Evolutionary conservation across 2,888 invertebrate species (phyloP), one percentile per base, ranked within the genome.

Genomic region (Neocrepidodera transversa): DNA sequence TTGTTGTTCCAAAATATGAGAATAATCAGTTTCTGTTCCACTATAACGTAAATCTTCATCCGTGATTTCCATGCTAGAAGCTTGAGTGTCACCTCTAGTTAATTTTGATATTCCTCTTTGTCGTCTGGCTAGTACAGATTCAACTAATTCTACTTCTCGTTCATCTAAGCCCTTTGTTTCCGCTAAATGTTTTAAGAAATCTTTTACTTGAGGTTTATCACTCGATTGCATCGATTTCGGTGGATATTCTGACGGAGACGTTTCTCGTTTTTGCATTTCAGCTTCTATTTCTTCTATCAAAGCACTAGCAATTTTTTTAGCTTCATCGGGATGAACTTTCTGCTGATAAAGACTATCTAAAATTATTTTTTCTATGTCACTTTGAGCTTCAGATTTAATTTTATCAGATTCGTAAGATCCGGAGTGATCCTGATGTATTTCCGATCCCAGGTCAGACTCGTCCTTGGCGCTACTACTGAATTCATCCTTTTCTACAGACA

Each of bases 21-120:
- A 86, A 67, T 85, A 83, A 77, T 87, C 88, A 62, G 85, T 84
- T 72, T 87, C 88, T 62, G 84, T 84, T 53, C 88, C 88, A 73
- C 88, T 89, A 73, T 87, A 88, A 70, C 85, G 84, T 66, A 89
- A 83, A 73, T 89, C 89, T 82, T 89, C 89, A 67, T 85, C 84
- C 10, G 84, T 85, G 53, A 81, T 83, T 76, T 84, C 84, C 74
- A 84, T 80, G 64, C 84, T 84, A 0, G 84, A 82, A 5, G 82
- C 80, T 74, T 81, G 80, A 18, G 82, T 82, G 61, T 82, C 81
- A 30, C 77, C 79, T 53, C 82, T 72, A 5, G 78, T 72, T 28
- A 82, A 70, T 67, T 76, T 80, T 18, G 78, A 71, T 60, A 81
- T 67, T 63, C 81, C 78, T 58, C 80, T 69, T 68, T 81, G 80